Conservation (phyloP, 2,113 vertebrate species). For the Atrichornis clamosus region DNA sequence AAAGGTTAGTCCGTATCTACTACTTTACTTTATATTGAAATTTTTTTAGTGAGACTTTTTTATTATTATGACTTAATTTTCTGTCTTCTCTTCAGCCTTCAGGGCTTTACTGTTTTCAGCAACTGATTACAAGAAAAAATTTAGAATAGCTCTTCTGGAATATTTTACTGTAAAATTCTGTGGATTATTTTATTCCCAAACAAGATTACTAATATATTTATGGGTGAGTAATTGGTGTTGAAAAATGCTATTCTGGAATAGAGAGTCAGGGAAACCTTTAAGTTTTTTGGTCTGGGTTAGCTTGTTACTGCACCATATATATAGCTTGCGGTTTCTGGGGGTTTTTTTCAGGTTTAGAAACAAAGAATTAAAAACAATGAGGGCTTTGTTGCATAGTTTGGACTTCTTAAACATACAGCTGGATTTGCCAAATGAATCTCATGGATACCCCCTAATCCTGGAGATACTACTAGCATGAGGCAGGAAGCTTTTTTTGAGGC, state of each 20-base stretch:
- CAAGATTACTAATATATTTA: not conserved
- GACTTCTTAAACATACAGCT: not conserved
- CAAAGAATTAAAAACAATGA: not conserved
- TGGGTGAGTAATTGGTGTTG: not conserved
- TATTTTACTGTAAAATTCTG: not conserved
- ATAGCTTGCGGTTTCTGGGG: not conserved
- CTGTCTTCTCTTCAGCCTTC: slow-evolving; percentile 41
- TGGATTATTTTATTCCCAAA: not conserved
- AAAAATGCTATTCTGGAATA: not conserved
- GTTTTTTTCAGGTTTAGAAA: not conserved
- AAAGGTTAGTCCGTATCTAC: slow-evolving; percentile 81
- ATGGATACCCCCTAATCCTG: not conserved
- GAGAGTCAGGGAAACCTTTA: not conserved
- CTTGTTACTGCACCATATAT: slow-evolving; percentile 11
- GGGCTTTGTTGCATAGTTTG: not conserved
- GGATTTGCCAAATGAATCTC: not conserved
- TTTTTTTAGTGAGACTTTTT: not conserved
- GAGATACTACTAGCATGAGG: not conserved
- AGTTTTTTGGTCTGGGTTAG: not conserved
- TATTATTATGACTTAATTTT: not conserved
- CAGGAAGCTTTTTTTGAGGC: not conserved
- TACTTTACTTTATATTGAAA: slow-evolving; percentile 48
- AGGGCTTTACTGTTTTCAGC: slow-evolving; percentile 4
- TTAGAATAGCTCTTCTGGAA: not conserved
- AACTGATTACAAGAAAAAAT: not conserved